These are phyloP conservation scores for Agonum fuliginosum DNA, from an alignment of 2,888 invertebrate genomes.

Conservation along the genomic window DNA sequence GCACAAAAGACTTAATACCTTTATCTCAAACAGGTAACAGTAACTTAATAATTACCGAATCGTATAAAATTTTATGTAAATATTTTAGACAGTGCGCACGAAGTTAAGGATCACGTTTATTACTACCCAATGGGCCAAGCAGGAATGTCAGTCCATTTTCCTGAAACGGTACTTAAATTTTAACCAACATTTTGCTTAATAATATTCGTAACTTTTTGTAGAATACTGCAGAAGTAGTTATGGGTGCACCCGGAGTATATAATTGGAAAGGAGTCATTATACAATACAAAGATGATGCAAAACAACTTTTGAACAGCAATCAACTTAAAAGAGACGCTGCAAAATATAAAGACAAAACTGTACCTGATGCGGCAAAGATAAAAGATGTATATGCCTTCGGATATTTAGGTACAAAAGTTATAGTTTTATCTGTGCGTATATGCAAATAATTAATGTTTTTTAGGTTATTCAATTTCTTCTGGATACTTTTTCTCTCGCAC, in stretches of 20 bases:
- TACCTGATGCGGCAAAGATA: conserved; percentile 72
- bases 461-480: conserved; percentile 76
- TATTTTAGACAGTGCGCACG: neutral
- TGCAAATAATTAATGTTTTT: conserved; percentile 62
- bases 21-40: conserved; percentile 65
- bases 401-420: conserved; percentile 72
- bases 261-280: conserved; percentile 76
- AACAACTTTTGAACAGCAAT: too few relatives aligned
- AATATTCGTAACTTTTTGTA: conserved; percentile 11
- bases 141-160: conserved; percentile 75
- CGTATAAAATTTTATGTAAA: neutral
- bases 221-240: conserved; percentile 70
- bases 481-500: conserved; percentile 73
- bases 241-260: conserved; percentile 79
- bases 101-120: conserved; percentile 65
- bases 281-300: conserved; percentile 63
- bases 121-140: conserved; percentile 75
- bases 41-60: conserved; percentile 48
- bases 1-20: conserved; percentile 63
- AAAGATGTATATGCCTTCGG: conserved; percentile 72
- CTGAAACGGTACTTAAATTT: conserved; percentile 66
- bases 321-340: too few relatives aligned
- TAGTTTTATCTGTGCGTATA: neutral
- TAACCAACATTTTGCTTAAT: conserved; percentile 30
- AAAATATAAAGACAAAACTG: conserved; percentile 62